Base-by-base conservation (phyloP, 2,113 vertebrate genomes). In the Urocolius indicus region DNA sequence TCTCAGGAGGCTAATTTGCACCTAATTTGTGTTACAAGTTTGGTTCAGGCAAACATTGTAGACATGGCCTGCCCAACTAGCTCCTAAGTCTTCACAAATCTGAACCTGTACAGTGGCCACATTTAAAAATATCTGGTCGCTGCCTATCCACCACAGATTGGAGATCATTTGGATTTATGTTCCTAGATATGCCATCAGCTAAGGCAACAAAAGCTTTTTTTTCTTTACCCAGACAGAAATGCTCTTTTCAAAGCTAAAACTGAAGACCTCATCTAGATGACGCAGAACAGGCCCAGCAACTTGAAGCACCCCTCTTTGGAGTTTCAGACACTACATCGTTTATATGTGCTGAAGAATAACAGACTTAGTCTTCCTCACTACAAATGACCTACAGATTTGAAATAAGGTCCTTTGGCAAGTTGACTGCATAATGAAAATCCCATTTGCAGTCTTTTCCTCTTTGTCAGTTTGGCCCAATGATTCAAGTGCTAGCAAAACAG, bases 71-170 rank as follows among this genome's bases (percentile, higher is more conserved):
- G 92, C 54, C 18, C 61, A 86, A 63, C 10, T 27, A 55, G 46
- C 29, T 71, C 24, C 36, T 36, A 62, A 77, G 24, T 9, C 41
- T 77, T 84, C 65, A n/a, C 68, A 86, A 72, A 82, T 49, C 51
- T 63, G 18, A 92, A 63, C 0, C 1, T 0, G 1, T 79, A 57
- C 1, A 1, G 34, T 82, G 36, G 78, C 29, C 77, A 68, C 1
- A 0, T 52, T 77, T 80, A 59, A 74, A 76, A 88, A 71, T 20
- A 55, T 75, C 55, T 57, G 76, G 68, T 73, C 29, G 41, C 34
- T 72, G 51, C 13, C 49, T 52, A 45, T 89, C 65, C 32, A 72
- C 68, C 63, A 36, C 1, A 72, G 48, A 29, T 20, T 55, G 79
- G 34, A 93, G 79, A 51, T 9, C 38, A 45, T 51, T 77, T 76